Evolutionary conservation across 2,888 invertebrate species (phyloP), one percentile per base, ranked within the genome.

Genomic region (Smittia sp.): DNA sequence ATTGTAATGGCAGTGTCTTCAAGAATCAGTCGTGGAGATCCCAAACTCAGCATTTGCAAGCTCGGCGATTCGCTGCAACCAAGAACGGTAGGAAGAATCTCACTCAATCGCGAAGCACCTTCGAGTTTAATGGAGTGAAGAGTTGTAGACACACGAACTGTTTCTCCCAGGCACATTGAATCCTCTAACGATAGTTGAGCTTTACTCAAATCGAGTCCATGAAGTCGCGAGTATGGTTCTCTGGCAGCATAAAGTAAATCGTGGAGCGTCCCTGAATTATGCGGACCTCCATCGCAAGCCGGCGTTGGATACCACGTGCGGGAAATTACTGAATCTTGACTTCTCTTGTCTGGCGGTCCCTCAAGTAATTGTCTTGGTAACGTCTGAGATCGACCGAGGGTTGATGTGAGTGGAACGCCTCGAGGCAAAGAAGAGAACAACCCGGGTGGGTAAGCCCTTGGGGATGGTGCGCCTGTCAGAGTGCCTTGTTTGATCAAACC

Each of bases 141-240:
- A 75, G 84, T 83, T 24, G 81, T 81, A 13, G 84, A 85, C 74
- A 84, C 79, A 54, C 85, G 80, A 70, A 86, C 83, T 27, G 85
- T 85, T 78, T 85, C 85, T 27, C 85, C 85, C 74, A 86, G 80
- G 76, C 86, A 86, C 77, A 85, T 84, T 24, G 85, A 84, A 78
- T 86, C 86, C 77, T 85, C 83, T 68, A 85, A 81, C 75, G 83
- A 84, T 76, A 85, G 78, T 75, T 85, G 83, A 78, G 85, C 85
- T 78, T 86, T 85, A 76, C 84, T 85, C 75, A 86, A 83, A 79
- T 86, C 85, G 75, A 86, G 79, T 75, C 84, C 84, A 77, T 84
- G 81, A 74, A 86, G 79, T 77, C 84, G 84, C 76, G 85, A 85
- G 75, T 80, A 82, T 4, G 84, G 82, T 74, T 84, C 83, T 63